Base-by-base conservation (phyloP, 1,140 invertebrate genomes). In the Papilio polytes region DNA sequence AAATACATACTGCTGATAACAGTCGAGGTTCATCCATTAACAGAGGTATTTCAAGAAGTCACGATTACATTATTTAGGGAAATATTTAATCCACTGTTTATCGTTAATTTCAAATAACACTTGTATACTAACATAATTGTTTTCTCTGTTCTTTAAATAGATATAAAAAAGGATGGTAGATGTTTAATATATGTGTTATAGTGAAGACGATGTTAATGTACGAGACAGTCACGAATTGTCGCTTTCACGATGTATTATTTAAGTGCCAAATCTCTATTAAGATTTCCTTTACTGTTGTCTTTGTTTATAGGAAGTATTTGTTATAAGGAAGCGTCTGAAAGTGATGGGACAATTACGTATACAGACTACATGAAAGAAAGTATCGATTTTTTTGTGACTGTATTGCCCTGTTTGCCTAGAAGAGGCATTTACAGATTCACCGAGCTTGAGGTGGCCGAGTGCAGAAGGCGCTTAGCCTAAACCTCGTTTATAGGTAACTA, bases 161-260 rank as follows among this genome's bases (percentile, higher is more conserved):
- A n/a, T 7, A n/a, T 7, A n/a, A 7, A 53, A 18, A n/a, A 53
- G 15, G 51, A 53, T 53, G 18, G 18, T 18, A 18, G 2, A 26
- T 26, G 26, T 26, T 26, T 26, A 26, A 26, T 26, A 26, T 2
- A 26, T 1, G 26, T 53, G 18, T 53, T 53, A 53, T 1, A 53
- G 51, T 53, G 51, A 53, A 53, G 0, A 53, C 18, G 15, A 3
- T 3, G 15, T 53, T 51, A 53, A 53, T 53, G 18, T 53, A 66
- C 59, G 59, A 66, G 56, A 59, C 22, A 66, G 59, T 66, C 59
- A 66, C 59, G 59, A 66, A 66, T 26, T 66, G 59, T 66, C 56
- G 20, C 56, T 63, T 63, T 63, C 56, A 63, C 53, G n/a, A 20
- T 10, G 20, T 63, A 63, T 63, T 63, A 63, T 22, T 63, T 53